Conservation (phyloP, 2,888 invertebrate species). For the Eumerus sabulonum region DNA sequence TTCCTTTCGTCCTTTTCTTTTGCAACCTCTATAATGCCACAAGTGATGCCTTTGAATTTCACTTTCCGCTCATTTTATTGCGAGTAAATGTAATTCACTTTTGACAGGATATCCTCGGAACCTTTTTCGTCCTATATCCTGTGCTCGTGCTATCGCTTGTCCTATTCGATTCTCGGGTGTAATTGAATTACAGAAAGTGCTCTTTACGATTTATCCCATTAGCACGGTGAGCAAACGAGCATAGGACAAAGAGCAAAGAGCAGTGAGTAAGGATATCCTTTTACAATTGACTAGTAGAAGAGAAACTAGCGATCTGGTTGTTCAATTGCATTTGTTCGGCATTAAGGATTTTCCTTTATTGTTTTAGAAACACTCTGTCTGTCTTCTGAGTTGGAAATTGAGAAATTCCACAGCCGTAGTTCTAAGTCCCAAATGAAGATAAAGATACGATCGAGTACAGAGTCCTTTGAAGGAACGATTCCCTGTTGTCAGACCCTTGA, state of each 20-base stretch:
- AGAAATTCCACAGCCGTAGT: neutral
- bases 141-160: neutral
- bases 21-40: conserved; percentile 5
- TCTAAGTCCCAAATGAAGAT: too few relatives aligned
- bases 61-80: conserved; percentile 2
- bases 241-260: neutral
- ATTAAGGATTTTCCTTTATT: conserved; percentile 18
- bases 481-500: too few relatives aligned
- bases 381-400: conserved; percentile 1
- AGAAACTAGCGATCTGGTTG: conserved; percentile 22
- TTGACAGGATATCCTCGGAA: conserved; percentile 1
- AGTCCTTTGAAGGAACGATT: too few relatives aligned
- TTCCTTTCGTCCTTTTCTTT: too few relatives aligned
- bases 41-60: conserved; percentile 23
- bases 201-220: neutral
- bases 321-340: conserved; percentile 34
- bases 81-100: conserved; percentile 25
- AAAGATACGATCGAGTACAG: too few relatives aligned
- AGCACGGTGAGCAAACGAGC: neutral
- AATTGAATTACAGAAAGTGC: conserved; percentile 38
- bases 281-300: conserved; percentile 15
- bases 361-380: conserved; percentile 16
- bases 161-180: neutral
- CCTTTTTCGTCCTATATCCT: conserved; percentile 7
- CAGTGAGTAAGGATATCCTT: conserved; percentile 24